These are phyloP conservation scores for Platynereis dumerilii DNA, from an alignment of 2,888 invertebrate genomes.

Conservation along the genomic window DNA sequence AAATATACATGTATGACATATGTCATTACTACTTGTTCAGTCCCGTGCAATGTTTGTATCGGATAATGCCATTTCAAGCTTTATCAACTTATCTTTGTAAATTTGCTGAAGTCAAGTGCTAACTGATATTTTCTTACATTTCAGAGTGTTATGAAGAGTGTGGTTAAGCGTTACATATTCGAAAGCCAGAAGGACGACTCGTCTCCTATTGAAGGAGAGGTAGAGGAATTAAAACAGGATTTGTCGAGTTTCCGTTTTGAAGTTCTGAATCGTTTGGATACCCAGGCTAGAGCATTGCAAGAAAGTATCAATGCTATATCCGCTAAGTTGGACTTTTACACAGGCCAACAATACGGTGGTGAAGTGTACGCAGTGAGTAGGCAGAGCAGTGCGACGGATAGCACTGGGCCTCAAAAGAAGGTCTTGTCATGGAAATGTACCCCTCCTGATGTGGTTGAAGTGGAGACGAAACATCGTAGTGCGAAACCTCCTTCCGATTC, in stretches of 20 bases:
- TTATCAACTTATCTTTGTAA: no score
- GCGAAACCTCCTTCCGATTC: not conserved
- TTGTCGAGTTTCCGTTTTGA: constrained; percentile 24
- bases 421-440: constrained; percentile 5
- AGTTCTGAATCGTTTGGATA: constrained; percentile 19
- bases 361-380: not conserved
- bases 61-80: no score
- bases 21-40: no score
- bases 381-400: not conserved
- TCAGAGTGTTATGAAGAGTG: constrained; percentile 24
- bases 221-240: constrained; percentile 24
- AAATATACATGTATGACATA: no score
- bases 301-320: not conserved
- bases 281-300: constrained; percentile 3
- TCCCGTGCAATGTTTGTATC: no score
- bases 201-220: constrained; percentile 22
- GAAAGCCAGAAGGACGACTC: constrained; percentile 25
- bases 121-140: not conserved
- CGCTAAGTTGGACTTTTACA: constrained; percentile 1
- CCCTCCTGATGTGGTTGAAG: not conserved
- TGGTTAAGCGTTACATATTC: constrained; percentile 22
- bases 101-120: no score
- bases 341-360: not conserved
- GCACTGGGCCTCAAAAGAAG: constrained; percentile 3
- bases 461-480: not conserved